Evolutionary conservation across 2,113 vertebrate species (phyloP), one percentile per base, ranked within the genome.

Genomic region (Picathartes gymnocephalus): DNA sequence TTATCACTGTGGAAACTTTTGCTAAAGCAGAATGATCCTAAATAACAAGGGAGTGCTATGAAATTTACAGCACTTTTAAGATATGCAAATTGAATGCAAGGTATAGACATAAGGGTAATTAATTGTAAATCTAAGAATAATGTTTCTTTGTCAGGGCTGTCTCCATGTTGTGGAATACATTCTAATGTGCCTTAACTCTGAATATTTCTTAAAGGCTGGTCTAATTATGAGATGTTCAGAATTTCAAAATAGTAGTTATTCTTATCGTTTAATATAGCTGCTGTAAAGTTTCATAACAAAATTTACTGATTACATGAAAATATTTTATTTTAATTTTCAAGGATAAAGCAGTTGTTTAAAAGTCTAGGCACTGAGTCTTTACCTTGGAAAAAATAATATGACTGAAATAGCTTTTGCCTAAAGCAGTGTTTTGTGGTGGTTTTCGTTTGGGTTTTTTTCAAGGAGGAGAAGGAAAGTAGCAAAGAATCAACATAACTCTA

Each of bases 41-140:
- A 99, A 98, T 99, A 99, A 99, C 98, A 98, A 97, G 98, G 97
- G 97, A 98, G 97, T 95, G 96, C 97, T 97, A 97, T 94, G 97
- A 98, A 98, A 98, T 99, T 98, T 98, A 98, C 97, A 97, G 97
- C 98, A 98, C 98, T 98, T 98, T 98, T 98, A 99, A 99, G 98
- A 99, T 99, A 99, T 99, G 98, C 98, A 99, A 99, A 99, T 99
- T 98, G 97, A 98, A 99, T 99, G 99, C 98, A 98, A 98, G 98
- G 98, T 98, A 98, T 98, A 98, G 99, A 99, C 98, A 98, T 98
- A 98, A 98, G 98, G 98, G 99, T 99, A 99, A 99, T 99, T 99
- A 99, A 99, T 99, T 99, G 98, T 99, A 99, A 99, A 99, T 99
- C 98, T 98, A 98, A 98, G 98, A 99, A 99, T 99, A 99, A 99